These are phyloP conservation scores for Hypotaenidia okinawae DNA, from an alignment of 2,797 vertebrate species.

Conservation along the genomic window DNA sequence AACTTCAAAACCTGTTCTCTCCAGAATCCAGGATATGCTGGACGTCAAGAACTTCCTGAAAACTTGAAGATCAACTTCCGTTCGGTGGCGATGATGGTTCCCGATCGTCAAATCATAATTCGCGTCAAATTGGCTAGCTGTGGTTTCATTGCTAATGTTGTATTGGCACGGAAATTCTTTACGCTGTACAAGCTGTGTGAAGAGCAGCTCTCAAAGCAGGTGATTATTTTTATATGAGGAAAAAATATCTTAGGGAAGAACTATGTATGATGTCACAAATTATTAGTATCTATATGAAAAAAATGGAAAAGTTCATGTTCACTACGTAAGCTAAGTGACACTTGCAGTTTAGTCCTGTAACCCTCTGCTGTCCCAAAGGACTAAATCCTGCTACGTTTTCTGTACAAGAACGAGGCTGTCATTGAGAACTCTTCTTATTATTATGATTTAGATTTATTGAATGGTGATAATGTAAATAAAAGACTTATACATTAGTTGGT, in stretches of 20 bases:
- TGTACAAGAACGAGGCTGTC: background rate
- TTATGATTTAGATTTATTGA: background rate
- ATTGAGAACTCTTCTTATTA: background rate
- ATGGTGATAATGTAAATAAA: background rate
- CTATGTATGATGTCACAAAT: background rate
- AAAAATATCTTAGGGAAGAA: background rate
- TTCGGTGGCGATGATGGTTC: conserved; percentile 98
- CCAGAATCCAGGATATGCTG: conserved; percentile 96
- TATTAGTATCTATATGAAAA: background rate
- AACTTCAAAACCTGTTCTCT: background rate
- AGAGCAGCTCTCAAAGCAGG: conserved; percentile 98
- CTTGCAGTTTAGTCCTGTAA: background rate
- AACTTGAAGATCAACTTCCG: conserved; percentile 98
- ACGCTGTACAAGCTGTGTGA: conserved; percentile 96
- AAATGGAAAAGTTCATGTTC: background rate
- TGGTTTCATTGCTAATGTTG: conserved; percentile 91
- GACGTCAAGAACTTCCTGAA: conserved; percentile 95
- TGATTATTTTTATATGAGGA: conserved; percentile 36
- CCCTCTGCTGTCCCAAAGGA: background rate
- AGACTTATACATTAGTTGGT: background rate
- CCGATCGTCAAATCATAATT: conserved; percentile 97
- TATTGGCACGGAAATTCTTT: conserved; percentile 94
- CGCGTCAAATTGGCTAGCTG: conserved; percentile 96
- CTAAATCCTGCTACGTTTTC: background rate
- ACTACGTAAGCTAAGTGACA: background rate